Conservation (phyloP, 2,797 vertebrate genomes). For the Garrulus glandarius region DNA sequence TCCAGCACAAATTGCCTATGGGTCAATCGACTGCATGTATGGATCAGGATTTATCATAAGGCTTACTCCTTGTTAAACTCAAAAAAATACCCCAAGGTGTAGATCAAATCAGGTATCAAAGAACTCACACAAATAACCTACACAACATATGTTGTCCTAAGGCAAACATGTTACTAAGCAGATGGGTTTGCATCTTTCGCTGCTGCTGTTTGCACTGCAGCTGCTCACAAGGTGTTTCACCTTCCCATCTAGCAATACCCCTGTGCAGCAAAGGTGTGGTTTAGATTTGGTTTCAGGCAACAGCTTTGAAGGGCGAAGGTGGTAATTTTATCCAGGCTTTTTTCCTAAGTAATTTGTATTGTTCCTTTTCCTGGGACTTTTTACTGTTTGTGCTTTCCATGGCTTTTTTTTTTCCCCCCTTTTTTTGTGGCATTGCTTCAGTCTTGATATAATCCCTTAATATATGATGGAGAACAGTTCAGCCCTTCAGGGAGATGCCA, state of each 20-base stretch:
- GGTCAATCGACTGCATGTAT: background rate
- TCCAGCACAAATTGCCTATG: background rate
- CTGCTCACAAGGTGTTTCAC: background rate
- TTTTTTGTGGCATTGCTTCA: background rate
- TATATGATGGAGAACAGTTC: background rate
- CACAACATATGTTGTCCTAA: constrained; percentile 5
- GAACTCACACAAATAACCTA: background rate
- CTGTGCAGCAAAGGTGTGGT: background rate
- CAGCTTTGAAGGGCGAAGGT: background rate
- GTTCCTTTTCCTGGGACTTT: background rate
- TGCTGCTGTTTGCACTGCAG: background rate
- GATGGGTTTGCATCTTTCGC: background rate
- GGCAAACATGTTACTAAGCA: background rate
- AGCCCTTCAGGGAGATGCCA: background rate
- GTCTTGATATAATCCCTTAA: background rate
- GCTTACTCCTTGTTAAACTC: background rate
- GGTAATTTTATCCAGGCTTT: constrained; percentile 32
- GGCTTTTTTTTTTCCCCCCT: accelerated
- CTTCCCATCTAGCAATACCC: background rate
- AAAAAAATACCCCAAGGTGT: background rate
- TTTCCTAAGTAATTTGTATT: background rate
- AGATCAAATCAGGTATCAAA: background rate
- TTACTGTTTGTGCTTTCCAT: background rate
- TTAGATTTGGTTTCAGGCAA: constrained; percentile 28
- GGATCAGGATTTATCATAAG: background rate